Evolutionary conservation across 2,888 invertebrate species (phyloP).

Genomic region (Dromius quadrimaculatus): DNA sequence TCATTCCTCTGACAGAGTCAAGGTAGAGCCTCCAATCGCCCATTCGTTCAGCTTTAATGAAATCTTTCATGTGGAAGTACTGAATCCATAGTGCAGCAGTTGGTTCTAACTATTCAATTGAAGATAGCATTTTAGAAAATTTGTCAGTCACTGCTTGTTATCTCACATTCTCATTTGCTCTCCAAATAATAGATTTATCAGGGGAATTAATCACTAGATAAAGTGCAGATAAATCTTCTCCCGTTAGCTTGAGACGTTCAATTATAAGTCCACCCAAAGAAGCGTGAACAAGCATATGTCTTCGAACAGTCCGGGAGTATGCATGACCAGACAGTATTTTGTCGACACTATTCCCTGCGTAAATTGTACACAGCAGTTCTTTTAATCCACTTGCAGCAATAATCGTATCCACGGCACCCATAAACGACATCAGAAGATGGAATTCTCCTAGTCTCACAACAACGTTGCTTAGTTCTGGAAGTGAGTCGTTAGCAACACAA

Average conservation of each 20-base stretch:
- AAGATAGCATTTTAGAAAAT: too few relatives aligned
- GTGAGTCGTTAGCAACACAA: slow-evolving; percentile 53
- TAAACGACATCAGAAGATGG: slow-evolving; percentile 59
- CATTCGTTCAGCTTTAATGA: not conserved
- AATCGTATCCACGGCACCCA: slow-evolving; percentile 58
- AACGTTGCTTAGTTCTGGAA: slow-evolving; percentile 42
- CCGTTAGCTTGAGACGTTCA: too few relatives aligned
- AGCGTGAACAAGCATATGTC: slow-evolving; percentile 34
- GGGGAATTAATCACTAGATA: too few relatives aligned
- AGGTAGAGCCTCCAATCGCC: slow-evolving; percentile 37
- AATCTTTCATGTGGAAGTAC: too few relatives aligned
- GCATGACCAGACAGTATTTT: slow-evolving; percentile 58
- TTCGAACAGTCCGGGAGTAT: slow-evolving; percentile 57
- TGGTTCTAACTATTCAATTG: too few relatives aligned
- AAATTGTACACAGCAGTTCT: slow-evolving; percentile 57
- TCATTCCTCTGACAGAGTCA: slow-evolving; percentile 57
- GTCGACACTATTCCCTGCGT: slow-evolving; percentile 57
- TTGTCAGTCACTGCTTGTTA: too few relatives aligned
- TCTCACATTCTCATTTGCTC: too few relatives aligned
- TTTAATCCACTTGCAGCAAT: slow-evolving; percentile 61
- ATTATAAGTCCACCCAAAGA: too few relatives aligned
- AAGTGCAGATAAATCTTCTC: too few relatives aligned
- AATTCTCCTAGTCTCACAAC: slow-evolving; percentile 59
- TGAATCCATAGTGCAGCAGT: too few relatives aligned
- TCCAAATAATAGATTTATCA: too few relatives aligned